Evolutionary conservation across 2,888 invertebrate genomes (phyloP).

Genomic region (Archips xylosteana): DNA sequence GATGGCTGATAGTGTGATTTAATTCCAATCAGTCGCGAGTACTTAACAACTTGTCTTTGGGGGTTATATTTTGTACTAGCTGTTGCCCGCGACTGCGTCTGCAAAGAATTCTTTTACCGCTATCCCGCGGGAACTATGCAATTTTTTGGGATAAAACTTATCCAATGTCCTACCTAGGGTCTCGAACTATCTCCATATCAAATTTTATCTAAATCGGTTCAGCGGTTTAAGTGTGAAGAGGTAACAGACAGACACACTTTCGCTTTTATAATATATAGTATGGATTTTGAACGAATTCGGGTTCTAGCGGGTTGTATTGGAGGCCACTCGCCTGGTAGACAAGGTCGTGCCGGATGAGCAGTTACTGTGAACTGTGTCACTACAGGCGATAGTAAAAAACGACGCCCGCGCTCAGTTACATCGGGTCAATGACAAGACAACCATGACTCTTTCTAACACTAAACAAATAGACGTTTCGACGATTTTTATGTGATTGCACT

Average conservation of each 20-base stretch:
- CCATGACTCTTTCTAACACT: constrained; percentile 50
- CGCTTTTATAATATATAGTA: too few species aligned
- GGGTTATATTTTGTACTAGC: neutral
- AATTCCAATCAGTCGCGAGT: neutral
- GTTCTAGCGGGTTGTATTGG: constrained; percentile 6
- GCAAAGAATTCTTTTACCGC: too few species aligned
- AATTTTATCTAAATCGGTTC: too few species aligned
- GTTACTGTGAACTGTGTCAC: constrained; percentile 76
- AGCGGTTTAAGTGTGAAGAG: too few species aligned
- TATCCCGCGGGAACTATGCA: too few species aligned
- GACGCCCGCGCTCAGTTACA: constrained; percentile 49
- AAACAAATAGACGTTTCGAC: constrained; percentile 25
- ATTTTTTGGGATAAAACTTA: too few species aligned
- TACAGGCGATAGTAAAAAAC: constrained; percentile 66
- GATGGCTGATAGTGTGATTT: neutral
- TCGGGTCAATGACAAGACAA: constrained; percentile 72
- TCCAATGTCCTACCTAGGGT: too few species aligned
- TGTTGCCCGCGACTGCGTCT: too few species aligned
- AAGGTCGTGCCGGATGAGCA: constrained; percentile 77
- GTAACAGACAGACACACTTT: too few species aligned
- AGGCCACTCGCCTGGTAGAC: constrained; percentile 52
- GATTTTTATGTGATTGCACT: neutral
- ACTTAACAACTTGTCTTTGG: neutral
- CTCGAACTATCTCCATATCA: too few species aligned
- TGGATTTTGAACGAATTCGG: neutral